These are phyloP conservation scores for Oenanthe oenanthe DNA, from an alignment of 2,113 vertebrate genomes.

Conservation along the genomic window DNA sequence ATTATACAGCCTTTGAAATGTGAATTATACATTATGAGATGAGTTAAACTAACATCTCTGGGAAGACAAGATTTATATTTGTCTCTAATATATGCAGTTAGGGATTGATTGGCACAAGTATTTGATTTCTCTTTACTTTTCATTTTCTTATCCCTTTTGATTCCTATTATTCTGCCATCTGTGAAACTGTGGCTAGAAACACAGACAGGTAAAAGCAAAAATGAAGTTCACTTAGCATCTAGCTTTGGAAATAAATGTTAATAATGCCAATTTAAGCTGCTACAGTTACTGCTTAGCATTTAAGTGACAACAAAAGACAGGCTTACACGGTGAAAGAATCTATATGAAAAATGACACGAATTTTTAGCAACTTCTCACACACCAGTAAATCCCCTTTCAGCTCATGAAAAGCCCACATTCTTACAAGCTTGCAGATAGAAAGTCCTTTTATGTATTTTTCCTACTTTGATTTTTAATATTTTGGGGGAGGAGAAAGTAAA, in stretches of 20 bases:
- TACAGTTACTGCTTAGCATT: neutral
- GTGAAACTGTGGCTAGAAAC: neutral
- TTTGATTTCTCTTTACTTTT: constrained; percentile 13
- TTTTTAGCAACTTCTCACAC: neutral
- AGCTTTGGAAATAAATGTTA: constrained; percentile 51
- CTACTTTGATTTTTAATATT: neutral
- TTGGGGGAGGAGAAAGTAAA: neutral
- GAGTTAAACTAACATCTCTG: neutral
- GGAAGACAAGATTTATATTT: constrained; percentile 11
- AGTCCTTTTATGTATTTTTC: neutral
- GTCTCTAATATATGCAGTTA: neutral
- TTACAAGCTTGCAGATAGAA: neutral
- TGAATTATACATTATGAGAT: neutral
- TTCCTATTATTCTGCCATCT: constrained; percentile 26
- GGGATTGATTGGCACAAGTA: neutral
- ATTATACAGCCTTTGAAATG: neutral
- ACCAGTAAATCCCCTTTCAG: neutral
- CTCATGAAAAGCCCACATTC: neutral
- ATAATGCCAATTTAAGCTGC: constrained; percentile 31
- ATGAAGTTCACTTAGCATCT: neutral
- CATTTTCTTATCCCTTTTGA: constrained; percentile 11
- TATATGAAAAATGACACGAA: neutral
- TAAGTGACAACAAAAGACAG: neutral
- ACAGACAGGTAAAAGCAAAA: constrained; percentile 16
- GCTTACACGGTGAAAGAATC: neutral